Percentiles rank a stretch among this genome's conserved stretches.
phyloP scores from a whole-genome alignment of 2,797 vertebrate species.

The Manis pentadactyla region DNA sequence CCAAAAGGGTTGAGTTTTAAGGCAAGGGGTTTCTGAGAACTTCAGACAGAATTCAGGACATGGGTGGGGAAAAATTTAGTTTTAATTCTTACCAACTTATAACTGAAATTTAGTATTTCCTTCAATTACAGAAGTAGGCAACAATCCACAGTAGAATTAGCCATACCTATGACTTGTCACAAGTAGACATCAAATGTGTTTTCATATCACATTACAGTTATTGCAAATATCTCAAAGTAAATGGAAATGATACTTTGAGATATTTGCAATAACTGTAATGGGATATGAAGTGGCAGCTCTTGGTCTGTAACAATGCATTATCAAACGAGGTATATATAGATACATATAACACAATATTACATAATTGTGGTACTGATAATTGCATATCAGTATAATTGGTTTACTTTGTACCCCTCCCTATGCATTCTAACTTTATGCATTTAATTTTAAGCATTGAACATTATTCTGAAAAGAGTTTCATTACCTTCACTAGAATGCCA shows the following conservation, averaged over 20 bases:
- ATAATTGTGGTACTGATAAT: background rate
- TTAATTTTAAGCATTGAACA: constrained; percentile 5
- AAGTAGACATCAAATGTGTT: constrained; percentile 3
- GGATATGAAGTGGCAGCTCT: no score
- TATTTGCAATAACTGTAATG: no score
- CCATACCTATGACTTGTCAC: background rate
- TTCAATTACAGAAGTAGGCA: background rate
- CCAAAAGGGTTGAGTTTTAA: background rate
- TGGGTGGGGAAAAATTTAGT: background rate
- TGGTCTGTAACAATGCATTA: background rate
- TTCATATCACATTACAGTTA: background rate
- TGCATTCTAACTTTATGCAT: background rate
- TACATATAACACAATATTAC: no score
- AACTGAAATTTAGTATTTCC: constrained; percentile 1
- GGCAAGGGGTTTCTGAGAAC: background rate
- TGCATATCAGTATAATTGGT: background rate
- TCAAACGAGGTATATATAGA: background rate
- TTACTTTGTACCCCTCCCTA: background rate
- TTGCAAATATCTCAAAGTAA: background rate
- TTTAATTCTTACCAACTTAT: background rate
- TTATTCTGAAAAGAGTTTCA: background rate
- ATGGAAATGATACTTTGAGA: no score
- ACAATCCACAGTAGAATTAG: background rate
- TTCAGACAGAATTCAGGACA: background rate
- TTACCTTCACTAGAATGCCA: background rate